Percentiles rank a stretch among this genome's conserved stretches.
phyloP scores from a whole-genome alignment of 2,797 vertebrate species.

The Cryptoblepharus egeriae region DNA sequence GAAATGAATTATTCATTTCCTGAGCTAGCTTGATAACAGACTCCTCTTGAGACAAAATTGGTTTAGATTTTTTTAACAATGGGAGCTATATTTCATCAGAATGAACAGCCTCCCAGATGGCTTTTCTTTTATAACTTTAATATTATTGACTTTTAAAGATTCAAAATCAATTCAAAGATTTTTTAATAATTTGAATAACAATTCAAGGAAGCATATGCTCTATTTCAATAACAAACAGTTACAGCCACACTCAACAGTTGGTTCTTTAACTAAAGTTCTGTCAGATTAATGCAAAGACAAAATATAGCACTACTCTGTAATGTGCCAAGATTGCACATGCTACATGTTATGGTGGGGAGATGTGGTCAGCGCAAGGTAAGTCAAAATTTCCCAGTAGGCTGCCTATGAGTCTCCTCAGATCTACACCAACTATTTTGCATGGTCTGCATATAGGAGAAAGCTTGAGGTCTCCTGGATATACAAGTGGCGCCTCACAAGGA shows the following conservation, averaged over 20 bases:
- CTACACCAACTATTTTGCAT: too few relatives aligned
- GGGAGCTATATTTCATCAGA: background rate
- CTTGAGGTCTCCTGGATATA: too few relatives aligned
- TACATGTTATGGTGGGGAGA: too few relatives aligned
- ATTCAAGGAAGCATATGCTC: background rate
- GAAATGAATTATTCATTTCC: slow-evolving; percentile 1
- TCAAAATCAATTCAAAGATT: background rate
- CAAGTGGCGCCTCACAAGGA: too few relatives aligned
- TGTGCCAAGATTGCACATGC: background rate
- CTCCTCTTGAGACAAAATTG: slow-evolving; percentile 1
- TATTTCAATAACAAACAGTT: background rate
- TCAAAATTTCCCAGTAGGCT: too few relatives aligned
- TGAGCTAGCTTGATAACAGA: background rate
- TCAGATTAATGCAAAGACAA: background rate
- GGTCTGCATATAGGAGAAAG: too few relatives aligned
- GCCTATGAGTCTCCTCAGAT: too few relatives aligned
- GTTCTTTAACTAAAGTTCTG: background rate
- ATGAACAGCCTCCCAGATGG: background rate
- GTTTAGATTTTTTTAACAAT: background rate
- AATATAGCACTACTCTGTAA: background rate
- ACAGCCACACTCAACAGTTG: background rate
- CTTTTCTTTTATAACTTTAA: background rate
- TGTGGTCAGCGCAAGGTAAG: too few relatives aligned
- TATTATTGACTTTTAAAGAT: background rate
- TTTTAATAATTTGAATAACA: background rate